Base-by-base conservation (phyloP, 2,888 invertebrate genomes). In the Lasioglossum malachurum region DNA sequence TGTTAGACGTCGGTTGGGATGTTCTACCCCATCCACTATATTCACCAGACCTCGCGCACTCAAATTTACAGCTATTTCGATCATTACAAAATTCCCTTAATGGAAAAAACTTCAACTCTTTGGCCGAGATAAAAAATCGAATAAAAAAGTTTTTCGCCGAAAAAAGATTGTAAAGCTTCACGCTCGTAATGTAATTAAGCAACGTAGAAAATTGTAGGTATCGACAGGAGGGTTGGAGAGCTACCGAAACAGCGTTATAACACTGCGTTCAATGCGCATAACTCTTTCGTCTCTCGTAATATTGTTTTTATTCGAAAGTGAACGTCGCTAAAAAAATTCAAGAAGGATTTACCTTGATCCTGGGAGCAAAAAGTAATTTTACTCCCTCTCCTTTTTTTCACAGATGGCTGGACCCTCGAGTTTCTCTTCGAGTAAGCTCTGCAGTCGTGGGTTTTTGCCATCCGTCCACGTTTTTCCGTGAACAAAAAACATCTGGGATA, bases 401-500 rank as follows among this genome's bases (percentile, higher is more conserved):
- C 3, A 69, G 41, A 5, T 0, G 12, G 31, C 10, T 5, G 31
- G 1, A 64, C 12, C 49, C 41, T n/a, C 23, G 49, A 49, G n/a
- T 60, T 60, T 60, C 60, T 8, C 60, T 27, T 14, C 60, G 31
- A 31, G 31, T 16, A 27, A 14, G 16, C 60, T 64, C 60, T 64
- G 31, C 27, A 64, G 27, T 27, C 27, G 5, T 16, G 12, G 7
- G 14, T 67, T 75, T 67, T 80, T 80, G 38, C 38, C 16, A 8
- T 19, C 38, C 23, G 38, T 31, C 46, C 19, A n/a, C 31, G 71
- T 57, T 44, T 71, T 38, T 75, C 19, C 35, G 1, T 38, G 19
- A 16, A 16, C 79, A 44, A 79, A 85, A 86, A 78, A 71, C 19
- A 19, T 78, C 27, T n/a, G 38, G 31, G 35, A 41, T 14, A 0